Evolutionary conservation across 2,797 vertebrate species (phyloP).

Genomic region (Somateria mollissima): DNA sequence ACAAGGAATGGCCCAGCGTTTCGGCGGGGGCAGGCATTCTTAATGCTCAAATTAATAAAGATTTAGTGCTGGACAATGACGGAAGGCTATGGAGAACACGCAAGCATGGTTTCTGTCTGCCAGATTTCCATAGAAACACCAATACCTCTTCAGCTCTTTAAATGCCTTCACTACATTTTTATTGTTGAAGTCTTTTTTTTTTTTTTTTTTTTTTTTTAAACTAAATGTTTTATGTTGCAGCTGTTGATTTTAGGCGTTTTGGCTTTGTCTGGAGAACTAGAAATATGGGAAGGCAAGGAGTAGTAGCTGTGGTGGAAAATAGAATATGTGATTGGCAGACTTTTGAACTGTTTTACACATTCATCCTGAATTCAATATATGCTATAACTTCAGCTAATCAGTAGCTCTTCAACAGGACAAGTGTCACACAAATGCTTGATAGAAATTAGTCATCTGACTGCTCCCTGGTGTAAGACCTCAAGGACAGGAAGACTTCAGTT

Average conservation of each 20-base stretch:
- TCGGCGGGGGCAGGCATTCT: not conserved
- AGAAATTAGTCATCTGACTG: not conserved
- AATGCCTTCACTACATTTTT: slow-evolving; percentile 31
- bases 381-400: not conserved
- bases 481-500: not conserved
- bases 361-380: not conserved
- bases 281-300: not conserved
- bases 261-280: slow-evolving; percentile 3
- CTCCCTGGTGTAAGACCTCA: not conserved
- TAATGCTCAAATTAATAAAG: slow-evolving; percentile 11
- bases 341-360: not conserved
- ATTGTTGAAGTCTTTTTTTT: not conserved
- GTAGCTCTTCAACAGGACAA: not conserved
- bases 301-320: not conserved
- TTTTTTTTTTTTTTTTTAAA: not conserved
- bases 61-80: slow-evolving; percentile 47
- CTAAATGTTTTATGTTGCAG: not conserved
- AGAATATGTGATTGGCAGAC: not conserved
- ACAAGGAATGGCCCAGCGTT: not conserved
- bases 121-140: slow-evolving; percentile 64
- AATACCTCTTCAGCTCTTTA: slow-evolving; percentile 48
- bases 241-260: not conserved
- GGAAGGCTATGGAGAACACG: not conserved
- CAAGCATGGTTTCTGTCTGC: not conserved
- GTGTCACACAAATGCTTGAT: not conserved